phyloP scores from a whole-genome alignment of 2,113 vertebrate species.

The Anoura caudifer region DNA sequence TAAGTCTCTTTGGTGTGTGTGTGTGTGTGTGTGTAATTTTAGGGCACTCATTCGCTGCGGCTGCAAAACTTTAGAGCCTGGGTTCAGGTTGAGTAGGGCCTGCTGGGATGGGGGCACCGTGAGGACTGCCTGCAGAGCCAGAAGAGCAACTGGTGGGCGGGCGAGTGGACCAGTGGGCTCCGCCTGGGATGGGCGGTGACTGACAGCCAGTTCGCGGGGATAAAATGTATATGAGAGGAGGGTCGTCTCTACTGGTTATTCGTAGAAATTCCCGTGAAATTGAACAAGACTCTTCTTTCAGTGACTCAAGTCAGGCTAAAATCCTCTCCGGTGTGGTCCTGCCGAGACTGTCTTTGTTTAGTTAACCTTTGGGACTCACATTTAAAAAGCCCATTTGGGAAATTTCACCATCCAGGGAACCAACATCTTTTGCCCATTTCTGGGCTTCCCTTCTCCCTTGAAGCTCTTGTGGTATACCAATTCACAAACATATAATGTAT shows the following conservation, averaged over 20 bases:
- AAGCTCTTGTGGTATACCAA: neutral
- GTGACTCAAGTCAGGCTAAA: conserved; percentile 87
- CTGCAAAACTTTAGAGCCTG: neutral
- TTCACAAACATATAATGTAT: neutral
- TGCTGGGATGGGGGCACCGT: accelerated
- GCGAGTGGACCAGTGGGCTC: neutral
- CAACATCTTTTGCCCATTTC: conserved; percentile 83
- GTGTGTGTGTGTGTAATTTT: neutral
- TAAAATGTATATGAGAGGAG: conserved; percentile 46
- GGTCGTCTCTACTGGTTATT: conserved; percentile 81
- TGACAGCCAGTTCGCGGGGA: conserved; percentile 69
- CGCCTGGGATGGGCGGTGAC: conserved; percentile 42
- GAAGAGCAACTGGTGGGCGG: neutral
- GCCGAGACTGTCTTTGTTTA: conserved; percentile 93
- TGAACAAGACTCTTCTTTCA: conserved; percentile 87
- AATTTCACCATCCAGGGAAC: conserved; percentile 80
- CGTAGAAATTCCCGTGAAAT: conserved; percentile 90
- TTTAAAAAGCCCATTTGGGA: conserved; percentile 90
- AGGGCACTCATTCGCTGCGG: accelerated
- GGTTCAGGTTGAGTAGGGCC: neutral
- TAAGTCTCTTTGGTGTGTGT: neutral
- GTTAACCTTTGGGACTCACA: conserved; percentile 91
- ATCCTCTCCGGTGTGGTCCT: conserved; percentile 94
- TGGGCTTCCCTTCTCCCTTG: conserved; percentile 42
- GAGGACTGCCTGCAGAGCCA: neutral